Conservation (phyloP, 1,140 invertebrate species). For the Hypothenemus hampei region DNA sequence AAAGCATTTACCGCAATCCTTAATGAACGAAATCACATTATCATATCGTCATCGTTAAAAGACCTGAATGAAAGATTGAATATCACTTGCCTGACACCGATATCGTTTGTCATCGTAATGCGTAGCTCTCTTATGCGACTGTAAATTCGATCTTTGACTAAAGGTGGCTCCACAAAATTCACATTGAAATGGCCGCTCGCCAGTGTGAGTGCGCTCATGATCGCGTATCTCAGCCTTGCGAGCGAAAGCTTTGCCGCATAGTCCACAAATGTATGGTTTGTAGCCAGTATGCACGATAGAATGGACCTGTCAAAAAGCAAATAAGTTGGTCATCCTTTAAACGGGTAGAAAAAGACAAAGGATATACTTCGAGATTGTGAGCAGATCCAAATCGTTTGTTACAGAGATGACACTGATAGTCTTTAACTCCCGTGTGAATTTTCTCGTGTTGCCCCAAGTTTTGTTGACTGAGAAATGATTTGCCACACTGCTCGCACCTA, state of each 20-base stretch:
- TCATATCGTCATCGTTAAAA: too few relatives aligned
- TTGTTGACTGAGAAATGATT: conserved; percentile 69
- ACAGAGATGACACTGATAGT: conserved; percentile 67
- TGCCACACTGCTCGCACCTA: conserved; percentile 61
- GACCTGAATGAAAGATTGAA: too few relatives aligned
- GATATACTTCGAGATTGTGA: conserved; percentile 59
- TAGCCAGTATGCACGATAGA: conserved; percentile 59
- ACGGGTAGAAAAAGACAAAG: neutral
- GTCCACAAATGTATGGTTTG: conserved; percentile 63
- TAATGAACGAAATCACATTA: too few relatives aligned
- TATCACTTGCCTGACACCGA: conserved; percentile 53
- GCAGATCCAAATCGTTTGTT: conserved; percentile 72
- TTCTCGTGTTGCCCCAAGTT: conserved; percentile 69
- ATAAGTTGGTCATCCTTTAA: neutral
- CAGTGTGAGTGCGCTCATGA: conserved; percentile 71
- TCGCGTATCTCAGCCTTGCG: conserved; percentile 69
- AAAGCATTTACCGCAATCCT: conserved; percentile 56
- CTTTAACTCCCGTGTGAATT: conserved; percentile 64
- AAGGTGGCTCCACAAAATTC: conserved; percentile 72
- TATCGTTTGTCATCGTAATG: conserved; percentile 73
- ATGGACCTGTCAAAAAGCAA: conserved; percentile 51
- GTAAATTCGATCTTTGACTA: conserved; percentile 69
- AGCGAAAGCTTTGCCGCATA: conserved; percentile 71
- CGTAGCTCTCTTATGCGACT: conserved; percentile 72
- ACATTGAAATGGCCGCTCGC: conserved; percentile 81